phyloP scores from a whole-genome alignment of 2,113 vertebrate genomes.

The Carassius carassius region DNA sequence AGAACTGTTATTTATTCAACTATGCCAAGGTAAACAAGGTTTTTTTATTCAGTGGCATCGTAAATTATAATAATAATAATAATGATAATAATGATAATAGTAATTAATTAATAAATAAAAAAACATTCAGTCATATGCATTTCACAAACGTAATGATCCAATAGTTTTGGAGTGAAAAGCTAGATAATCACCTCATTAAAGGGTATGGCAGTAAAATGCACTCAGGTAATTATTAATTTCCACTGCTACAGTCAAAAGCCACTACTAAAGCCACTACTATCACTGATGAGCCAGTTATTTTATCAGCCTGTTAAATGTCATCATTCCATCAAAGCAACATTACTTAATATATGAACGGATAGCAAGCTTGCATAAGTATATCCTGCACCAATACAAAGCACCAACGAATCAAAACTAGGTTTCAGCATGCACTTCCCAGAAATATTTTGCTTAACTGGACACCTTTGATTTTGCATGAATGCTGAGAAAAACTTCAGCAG shows the following conservation, averaged over 20 bases:
- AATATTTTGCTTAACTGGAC: not conserved
- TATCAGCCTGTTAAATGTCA: not conserved
- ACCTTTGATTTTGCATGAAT: not conserved
- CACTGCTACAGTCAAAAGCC: not conserved
- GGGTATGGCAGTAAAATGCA: not conserved
- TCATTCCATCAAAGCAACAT: not conserved
- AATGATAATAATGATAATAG: too few relatives aligned
- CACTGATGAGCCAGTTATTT: not conserved
- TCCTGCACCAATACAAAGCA: not conserved
- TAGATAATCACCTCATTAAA: conserved; percentile 28
- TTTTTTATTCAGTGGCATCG: too few relatives aligned
- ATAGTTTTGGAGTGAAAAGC: not conserved
- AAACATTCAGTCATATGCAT: not conserved
- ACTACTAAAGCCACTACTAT: not conserved
- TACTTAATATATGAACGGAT: not conserved
- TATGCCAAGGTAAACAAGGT: too few relatives aligned
- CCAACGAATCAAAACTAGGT: not conserved
- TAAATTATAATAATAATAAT: too few relatives aligned
- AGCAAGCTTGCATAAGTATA: not conserved
- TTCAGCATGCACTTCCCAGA: not conserved
- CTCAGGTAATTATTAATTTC: conserved; percentile 15
- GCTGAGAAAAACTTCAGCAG: not conserved
- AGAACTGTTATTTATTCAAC: too few relatives aligned
- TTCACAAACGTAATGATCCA: not conserved
- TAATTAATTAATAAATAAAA: not conserved